Conservation (phyloP, 2,797 vertebrate genomes). For the Leuciscus waleckii region DNA sequence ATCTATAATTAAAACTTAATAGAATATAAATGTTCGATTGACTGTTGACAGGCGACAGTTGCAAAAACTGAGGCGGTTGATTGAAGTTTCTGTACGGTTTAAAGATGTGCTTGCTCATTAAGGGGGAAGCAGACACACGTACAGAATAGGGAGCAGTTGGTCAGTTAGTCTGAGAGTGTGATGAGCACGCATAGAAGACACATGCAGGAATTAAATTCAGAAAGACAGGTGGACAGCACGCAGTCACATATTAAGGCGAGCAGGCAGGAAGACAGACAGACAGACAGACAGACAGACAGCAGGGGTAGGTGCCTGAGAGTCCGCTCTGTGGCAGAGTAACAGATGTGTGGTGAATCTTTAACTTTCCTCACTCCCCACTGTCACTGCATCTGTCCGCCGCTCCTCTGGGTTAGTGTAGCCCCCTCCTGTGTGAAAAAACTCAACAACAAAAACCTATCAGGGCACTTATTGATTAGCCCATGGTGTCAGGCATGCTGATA, state of each 20-base stretch:
- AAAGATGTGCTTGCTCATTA: conserved; percentile 13
- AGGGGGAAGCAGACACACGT: conserved; percentile 2
- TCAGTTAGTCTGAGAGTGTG: conserved; percentile 33
- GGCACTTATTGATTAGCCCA: conserved; percentile 80
- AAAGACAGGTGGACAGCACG: conserved; percentile 58
- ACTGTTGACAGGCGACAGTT: conserved; percentile 15
- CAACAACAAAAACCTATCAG: conserved; percentile 72
- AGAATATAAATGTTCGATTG: background rate
- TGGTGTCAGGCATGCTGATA: conserved; percentile 66
- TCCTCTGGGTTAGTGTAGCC: conserved; percentile 61
- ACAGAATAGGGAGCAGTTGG: conserved; percentile 39
- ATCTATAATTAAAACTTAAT: conserved; percentile 31
- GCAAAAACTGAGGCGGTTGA: background rate
- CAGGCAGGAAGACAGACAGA: conserved; percentile 59
- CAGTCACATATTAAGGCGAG: conserved; percentile 59
- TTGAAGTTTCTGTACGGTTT: conserved; percentile 20
- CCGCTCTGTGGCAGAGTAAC: conserved; percentile 69
- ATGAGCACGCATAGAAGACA: conserved; percentile 26
- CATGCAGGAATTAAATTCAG: conserved; percentile 46
- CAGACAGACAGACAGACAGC: conserved; percentile 62
- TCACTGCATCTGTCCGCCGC: conserved; percentile 78
- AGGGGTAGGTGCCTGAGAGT: conserved; percentile 65
- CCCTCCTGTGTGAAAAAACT: conserved; percentile 65
- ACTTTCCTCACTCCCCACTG: conserved; percentile 74
- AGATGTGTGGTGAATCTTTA: conserved; percentile 86